Percentiles rank a stretch among this genome's conserved stretches.
Evolutionary conservation across 2,113 vertebrate genomes (phyloP).

Genomic region (Gambusia holbrooki): DNA sequence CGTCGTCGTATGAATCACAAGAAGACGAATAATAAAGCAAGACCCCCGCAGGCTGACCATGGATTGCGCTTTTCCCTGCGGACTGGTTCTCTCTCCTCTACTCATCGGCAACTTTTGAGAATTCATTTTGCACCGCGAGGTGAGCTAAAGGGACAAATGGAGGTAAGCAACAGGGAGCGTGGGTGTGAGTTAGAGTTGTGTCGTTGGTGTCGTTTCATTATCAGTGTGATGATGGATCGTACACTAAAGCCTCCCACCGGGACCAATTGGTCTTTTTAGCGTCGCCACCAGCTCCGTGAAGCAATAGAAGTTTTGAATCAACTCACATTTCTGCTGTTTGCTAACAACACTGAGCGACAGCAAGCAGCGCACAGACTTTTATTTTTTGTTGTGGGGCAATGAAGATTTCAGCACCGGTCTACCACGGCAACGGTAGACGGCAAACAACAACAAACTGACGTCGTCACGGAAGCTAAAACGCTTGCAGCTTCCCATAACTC

Average conservation of each 20-base stretch:
- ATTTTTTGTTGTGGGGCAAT: neutral
- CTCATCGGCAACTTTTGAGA: conserved; percentile 20
- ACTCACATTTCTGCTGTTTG: conserved; percentile 10
- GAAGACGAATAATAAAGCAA: conserved; percentile 26
- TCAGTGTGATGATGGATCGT: conserved; percentile 51
- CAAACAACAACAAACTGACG: neutral
- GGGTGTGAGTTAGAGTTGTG: conserved; percentile 9
- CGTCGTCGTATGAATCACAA: conserved; percentile 35
- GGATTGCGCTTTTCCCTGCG: conserved; percentile 13
- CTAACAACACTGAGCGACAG: neutral
- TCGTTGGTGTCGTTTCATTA: conserved; percentile 53
- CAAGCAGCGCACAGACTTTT: neutral
- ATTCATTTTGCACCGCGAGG: conserved; percentile 39
- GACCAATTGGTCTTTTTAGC: conserved; percentile 10
- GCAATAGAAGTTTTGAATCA: neutral
- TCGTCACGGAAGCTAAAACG: neutral
- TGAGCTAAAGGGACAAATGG: conserved; percentile 14
- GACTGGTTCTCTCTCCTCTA: conserved; percentile 6
- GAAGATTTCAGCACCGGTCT: no score
- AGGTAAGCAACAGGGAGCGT: conserved; percentile 11
- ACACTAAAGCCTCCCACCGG: conserved; percentile 15
- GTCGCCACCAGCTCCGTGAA: conserved; percentile 1
- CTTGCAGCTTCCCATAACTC: neutral
- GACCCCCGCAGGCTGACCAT: conserved; percentile 34
- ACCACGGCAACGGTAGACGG: neutral